Percentiles rank a stretch among this genome's conserved stretches.
phyloP scores from a whole-genome alignment of 2,797 vertebrate species.

The Alcedo quadribrachys region DNA sequence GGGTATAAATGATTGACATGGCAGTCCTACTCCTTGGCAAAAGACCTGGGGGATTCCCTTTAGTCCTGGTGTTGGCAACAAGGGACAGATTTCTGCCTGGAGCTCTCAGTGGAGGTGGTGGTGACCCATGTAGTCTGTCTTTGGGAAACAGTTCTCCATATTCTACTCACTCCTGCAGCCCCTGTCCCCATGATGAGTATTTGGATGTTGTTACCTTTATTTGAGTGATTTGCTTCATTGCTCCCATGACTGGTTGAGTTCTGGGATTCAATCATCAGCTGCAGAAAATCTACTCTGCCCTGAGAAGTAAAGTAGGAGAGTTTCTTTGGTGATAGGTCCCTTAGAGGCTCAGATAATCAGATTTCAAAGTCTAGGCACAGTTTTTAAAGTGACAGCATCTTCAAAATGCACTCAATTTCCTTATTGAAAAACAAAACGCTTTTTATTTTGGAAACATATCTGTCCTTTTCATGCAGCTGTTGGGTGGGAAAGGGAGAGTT shows the following conservation, averaged over 20 bases:
- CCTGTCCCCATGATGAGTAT: fast-evolving
- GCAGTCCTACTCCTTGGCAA: neutral
- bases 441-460: neutral
- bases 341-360: neutral
- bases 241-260: fast-evolving
- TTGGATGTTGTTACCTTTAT: slow-evolving; percentile 41
- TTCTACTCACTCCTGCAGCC: neutral
- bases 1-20: fast-evolving
- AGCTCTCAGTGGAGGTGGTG: neutral
- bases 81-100: neutral
- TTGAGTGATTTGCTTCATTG: fast-evolving
- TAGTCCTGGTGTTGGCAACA: neutral
- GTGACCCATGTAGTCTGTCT: neutral
- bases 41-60: neutral
- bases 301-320: slow-evolving; percentile 12
- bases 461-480: neutral
- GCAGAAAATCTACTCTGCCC: slow-evolving; percentile 71
- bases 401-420: neutral
- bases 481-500: neutral
- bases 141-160: neutral
- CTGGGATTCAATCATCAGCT: slow-evolving; percentile 65
- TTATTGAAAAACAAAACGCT: neutral
- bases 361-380: neutral
- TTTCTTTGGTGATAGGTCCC: neutral
- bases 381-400: neutral